Evolutionary conservation across 2,797 vertebrate genomes (phyloP).

Genomic region (Sebastes vulpes): DNA sequence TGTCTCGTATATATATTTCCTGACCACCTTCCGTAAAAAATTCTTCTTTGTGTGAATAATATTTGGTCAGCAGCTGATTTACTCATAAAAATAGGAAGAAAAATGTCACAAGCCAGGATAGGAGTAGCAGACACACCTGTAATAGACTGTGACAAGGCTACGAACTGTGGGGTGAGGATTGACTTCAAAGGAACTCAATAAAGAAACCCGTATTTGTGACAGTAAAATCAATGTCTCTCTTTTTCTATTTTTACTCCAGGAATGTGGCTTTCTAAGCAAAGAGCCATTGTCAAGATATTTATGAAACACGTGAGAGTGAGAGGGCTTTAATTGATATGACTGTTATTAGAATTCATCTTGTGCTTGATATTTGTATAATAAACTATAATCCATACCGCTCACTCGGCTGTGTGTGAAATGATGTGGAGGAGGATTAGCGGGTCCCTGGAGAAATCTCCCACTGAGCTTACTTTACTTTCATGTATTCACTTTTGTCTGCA

Average conservation of each 20-base stretch:
- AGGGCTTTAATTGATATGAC: slow-evolving; percentile 66
- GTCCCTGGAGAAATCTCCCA: slow-evolving; percentile 78
- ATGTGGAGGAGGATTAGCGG: slow-evolving; percentile 69
- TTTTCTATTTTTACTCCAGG: slow-evolving; percentile 80
- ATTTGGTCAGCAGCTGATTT: slow-evolving; percentile 49
- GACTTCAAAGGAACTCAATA: slow-evolving; percentile 67
- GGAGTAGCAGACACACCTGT: slow-evolving; percentile 35
- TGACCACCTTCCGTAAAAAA: background rate
- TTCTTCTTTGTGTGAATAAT: slow-evolving; percentile 30
- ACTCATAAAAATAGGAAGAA: slow-evolving; percentile 45
- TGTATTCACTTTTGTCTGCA: slow-evolving; percentile 73
- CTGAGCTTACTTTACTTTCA: slow-evolving; percentile 76
- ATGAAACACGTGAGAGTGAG: slow-evolving; percentile 53
- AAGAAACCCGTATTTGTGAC: slow-evolving; percentile 56
- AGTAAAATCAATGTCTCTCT: slow-evolving; percentile 60
- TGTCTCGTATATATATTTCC: background rate
- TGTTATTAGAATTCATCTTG: slow-evolving; percentile 69
- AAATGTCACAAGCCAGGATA: slow-evolving; percentile 30
- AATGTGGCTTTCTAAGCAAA: slow-evolving; percentile 39
- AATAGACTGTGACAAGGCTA: slow-evolving; percentile 72
- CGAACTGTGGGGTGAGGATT: slow-evolving; percentile 55
- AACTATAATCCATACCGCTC: slow-evolving; percentile 80
- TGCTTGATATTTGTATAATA: slow-evolving; percentile 82
- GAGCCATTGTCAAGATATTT: slow-evolving; percentile 50
- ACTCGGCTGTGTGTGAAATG: slow-evolving; percentile 67